Evolutionary conservation across 2,797 vertebrate species (phyloP).

Genomic region (Salarias fasciatus): DNA sequence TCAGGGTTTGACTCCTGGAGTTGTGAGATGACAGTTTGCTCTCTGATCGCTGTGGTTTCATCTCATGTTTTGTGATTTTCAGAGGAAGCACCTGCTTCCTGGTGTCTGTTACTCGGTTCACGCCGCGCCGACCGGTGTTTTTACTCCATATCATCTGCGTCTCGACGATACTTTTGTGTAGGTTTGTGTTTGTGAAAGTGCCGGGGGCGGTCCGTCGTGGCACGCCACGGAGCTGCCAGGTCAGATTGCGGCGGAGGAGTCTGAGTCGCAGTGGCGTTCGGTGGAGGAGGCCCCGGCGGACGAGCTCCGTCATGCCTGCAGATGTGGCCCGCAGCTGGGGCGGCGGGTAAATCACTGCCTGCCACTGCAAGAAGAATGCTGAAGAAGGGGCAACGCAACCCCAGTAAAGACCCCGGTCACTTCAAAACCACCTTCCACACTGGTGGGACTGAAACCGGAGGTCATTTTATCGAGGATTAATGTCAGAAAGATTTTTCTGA

Average conservation of each 20-base stretch:
- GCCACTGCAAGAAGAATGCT: slow-evolving; percentile 33
- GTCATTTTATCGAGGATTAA: too few species aligned
- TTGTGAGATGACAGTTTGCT: slow-evolving; percentile 74
- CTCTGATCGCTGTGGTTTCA: slow-evolving; percentile 72
- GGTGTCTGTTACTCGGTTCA: not conserved
- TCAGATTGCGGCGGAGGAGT: slow-evolving; percentile 45
- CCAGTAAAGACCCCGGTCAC: too few species aligned
- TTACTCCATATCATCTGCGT: slow-evolving; percentile 19
- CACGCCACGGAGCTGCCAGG: slow-evolving; percentile 58
- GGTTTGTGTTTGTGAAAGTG: slow-evolving; percentile 39
- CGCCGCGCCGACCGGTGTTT: slow-evolving; percentile 3
- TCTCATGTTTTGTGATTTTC: slow-evolving; percentile 53
- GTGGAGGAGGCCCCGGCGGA: slow-evolving; percentile 52
- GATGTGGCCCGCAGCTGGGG: slow-evolving; percentile 63
- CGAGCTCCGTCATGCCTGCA: slow-evolving; percentile 47
- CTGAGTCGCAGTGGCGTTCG: slow-evolving; percentile 61
- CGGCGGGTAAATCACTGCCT: slow-evolving; percentile 59
- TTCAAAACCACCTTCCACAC: too few species aligned
- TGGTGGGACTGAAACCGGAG: too few species aligned
- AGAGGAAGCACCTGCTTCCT: not conserved
- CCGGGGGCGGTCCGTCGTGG: slow-evolving; percentile 38
- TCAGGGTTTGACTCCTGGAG: slow-evolving; percentile 69
- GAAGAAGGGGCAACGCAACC: slow-evolving; percentile 6
- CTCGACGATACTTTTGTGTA: slow-evolving; percentile 34
- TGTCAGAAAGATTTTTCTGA: slow-evolving; percentile 19